These are phyloP conservation scores for Conus ventricosus DNA, from an alignment of 1,140 invertebrate genomes.

Conservation along the genomic window DNA sequence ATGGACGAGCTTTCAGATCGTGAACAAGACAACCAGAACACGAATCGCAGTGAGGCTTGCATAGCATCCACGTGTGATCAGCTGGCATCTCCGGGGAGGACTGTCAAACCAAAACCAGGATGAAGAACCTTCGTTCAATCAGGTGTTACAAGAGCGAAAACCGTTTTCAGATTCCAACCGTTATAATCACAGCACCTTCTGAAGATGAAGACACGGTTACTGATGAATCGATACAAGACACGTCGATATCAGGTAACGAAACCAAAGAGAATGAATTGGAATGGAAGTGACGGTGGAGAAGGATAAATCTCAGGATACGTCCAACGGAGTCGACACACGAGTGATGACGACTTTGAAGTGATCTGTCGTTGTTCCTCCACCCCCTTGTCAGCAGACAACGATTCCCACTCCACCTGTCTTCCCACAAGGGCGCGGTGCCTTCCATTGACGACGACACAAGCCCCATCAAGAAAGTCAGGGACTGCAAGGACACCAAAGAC, in stretches of 20 bases:
- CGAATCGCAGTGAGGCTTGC: constrained; percentile 43
- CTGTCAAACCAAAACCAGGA: background rate
- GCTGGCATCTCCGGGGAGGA: background rate
- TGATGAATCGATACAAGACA: background rate
- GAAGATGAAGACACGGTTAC: constrained; percentile 1
- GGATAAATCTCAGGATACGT: constrained; percentile 9
- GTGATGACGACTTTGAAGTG: constrained; percentile 44
- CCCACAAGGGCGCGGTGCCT: constrained; percentile 25
- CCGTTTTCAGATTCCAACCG: constrained; percentile 20
- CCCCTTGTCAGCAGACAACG: constrained; percentile 18
- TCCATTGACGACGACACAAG: constrained; percentile 27
- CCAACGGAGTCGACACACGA: constrained; percentile 17
- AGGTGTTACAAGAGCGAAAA: background rate
- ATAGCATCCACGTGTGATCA: background rate
- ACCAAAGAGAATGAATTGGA: background rate
- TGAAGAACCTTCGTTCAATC: background rate
- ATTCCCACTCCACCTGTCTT: constrained; percentile 14
- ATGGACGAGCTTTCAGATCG: constrained; percentile 17
- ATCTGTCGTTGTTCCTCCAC: constrained; percentile 48
- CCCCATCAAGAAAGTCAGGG: constrained; percentile 23
- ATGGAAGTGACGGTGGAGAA: background rate
- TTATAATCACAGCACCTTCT: constrained; percentile 34
- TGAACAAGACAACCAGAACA: constrained; percentile 44
- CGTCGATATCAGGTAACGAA: background rate
- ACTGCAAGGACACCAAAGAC: background rate